These are phyloP conservation scores for Sula dactylatra DNA, from an alignment of 2,113 vertebrate genomes.

Conservation along the genomic window DNA sequence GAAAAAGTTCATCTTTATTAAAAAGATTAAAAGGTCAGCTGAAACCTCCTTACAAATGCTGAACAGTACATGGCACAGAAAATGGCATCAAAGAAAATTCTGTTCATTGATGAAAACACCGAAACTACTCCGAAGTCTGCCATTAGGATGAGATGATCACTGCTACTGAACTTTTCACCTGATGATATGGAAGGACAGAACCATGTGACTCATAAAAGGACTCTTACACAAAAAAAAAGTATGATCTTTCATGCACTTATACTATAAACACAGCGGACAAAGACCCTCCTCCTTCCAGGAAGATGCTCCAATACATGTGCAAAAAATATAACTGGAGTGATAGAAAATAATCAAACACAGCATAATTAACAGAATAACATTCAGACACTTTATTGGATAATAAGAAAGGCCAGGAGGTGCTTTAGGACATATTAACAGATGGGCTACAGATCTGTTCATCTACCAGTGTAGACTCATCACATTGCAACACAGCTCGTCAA, in stretches of 20 bases:
- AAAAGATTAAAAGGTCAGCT: not conserved
- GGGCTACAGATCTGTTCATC: not conserved
- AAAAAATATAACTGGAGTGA: not conserved
- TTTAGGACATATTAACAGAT: not conserved
- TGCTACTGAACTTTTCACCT: not conserved
- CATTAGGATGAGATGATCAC: not conserved
- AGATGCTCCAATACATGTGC: not conserved
- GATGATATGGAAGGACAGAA: not conserved
- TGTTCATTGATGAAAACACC: not conserved
- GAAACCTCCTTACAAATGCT: not conserved
- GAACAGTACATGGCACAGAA: not conserved
- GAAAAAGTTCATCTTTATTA: not conserved
- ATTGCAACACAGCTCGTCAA: not conserved
- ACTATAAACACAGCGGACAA: not conserved
- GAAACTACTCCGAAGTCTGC: not conserved
- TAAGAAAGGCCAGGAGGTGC: not conserved
- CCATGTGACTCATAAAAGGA: not conserved
- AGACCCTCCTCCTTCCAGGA: not conserved
- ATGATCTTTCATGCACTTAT: not conserved
- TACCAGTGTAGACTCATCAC: not conserved
- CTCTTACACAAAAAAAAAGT: not conserved
- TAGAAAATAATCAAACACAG: not conserved
- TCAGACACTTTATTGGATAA: slow-evolving; percentile 22
- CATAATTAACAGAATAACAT: not conserved
- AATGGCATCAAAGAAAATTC: not conserved